Conservation (phyloP, 1,140 invertebrate genomes). For the Camponotus vicinus region DNA sequence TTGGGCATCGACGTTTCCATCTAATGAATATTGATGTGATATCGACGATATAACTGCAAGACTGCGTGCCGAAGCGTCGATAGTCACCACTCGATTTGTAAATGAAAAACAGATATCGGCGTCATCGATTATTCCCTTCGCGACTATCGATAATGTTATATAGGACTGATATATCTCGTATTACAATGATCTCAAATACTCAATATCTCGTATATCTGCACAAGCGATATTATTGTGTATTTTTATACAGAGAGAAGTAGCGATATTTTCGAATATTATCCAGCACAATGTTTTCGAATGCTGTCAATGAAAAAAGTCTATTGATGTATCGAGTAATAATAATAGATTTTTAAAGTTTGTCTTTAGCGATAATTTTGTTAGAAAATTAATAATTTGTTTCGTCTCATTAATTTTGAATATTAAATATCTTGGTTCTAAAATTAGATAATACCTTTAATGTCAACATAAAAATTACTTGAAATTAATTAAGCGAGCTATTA, state of each 20-base stretch:
- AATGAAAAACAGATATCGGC: conserved; percentile 33
- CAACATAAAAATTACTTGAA: not conserved
- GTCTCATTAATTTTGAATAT: not conserved
- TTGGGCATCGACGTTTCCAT: conserved; percentile 3
- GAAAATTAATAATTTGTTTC: not conserved
- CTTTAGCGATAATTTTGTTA: not conserved
- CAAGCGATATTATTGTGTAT: not conserved
- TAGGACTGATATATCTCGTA: not conserved
- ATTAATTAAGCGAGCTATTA: not conserved
- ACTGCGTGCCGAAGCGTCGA: not conserved
- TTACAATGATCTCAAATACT: not conserved
- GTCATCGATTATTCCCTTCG: not conserved
- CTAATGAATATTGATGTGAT: conserved; percentile 34
- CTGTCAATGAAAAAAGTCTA: not conserved
- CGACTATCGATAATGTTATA: conserved; percentile 2
- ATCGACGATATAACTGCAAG: not conserved
- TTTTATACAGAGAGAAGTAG: not conserved
- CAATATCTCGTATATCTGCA: not conserved
- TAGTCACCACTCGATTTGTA: not conserved
- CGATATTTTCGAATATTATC: not conserved
- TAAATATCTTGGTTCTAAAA: not conserved
- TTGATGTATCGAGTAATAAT: not conserved
- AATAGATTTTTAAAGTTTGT: not conserved
- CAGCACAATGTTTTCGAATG: not conserved
- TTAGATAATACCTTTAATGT: not conserved